Conservation (phyloP, 2,888 invertebrate species). For the Brenthis daphne region DNA sequence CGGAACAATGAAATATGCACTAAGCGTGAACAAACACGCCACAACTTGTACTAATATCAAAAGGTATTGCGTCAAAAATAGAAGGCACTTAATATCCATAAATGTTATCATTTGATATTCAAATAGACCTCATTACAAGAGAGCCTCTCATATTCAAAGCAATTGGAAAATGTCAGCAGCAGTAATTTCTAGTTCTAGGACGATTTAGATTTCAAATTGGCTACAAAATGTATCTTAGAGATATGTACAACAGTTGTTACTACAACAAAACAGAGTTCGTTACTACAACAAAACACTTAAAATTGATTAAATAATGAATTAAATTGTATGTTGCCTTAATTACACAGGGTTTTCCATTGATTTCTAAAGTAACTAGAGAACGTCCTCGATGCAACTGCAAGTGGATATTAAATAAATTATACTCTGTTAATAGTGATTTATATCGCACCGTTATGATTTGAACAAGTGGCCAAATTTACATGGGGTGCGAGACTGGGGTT, state of each 20-base stretch:
- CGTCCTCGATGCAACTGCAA: constrained; percentile 54
- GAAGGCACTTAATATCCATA: constrained; percentile 9
- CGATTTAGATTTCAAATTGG: constrained; percentile 16
- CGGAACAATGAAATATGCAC: constrained; percentile 15
- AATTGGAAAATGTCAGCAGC: constrained; percentile 27
- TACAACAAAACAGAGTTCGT: neutral
- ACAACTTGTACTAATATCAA: constrained; percentile 10
- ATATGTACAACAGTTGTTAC: neutral
- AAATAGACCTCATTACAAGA: constrained; percentile 21
- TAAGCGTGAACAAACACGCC: constrained; percentile 9
- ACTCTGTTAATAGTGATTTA: constrained; percentile 77
- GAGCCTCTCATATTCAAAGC: constrained; percentile 22
- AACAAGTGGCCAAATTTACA: constrained; percentile 74
- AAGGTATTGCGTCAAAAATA: constrained; percentile 3
- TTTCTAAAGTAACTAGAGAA: constrained; percentile 31
- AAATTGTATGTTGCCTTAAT: neutral
- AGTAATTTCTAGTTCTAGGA: constrained; percentile 11
- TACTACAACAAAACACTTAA: neutral
- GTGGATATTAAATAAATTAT: constrained; percentile 78
- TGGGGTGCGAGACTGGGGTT: constrained; percentile 47
- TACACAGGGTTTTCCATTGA: constrained; percentile 19
- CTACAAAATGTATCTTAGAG: neutral
- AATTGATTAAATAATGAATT: constrained; percentile 6
- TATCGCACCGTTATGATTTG: constrained; percentile 76
- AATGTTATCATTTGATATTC: constrained; percentile 24